A percentile compares a stretch with the other conserved stretches of the same genome.
Evolutionary conservation across 1,140 invertebrate species (phyloP).

Genomic region (Holcopasites calliopsidis): DNA sequence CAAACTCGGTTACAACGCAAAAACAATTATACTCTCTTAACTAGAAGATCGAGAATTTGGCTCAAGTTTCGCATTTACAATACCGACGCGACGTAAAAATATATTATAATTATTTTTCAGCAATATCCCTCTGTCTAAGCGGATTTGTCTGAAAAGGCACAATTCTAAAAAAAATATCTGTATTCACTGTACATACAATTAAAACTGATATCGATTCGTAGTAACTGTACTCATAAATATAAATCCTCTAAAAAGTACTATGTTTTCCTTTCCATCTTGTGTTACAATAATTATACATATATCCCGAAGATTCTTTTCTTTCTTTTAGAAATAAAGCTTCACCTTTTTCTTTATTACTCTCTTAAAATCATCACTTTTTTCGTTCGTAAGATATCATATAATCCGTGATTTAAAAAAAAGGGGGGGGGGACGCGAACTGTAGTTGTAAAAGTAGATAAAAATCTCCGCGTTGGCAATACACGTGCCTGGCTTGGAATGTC

Average conservation of each 20-base stretch:
- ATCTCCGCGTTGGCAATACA: slow-evolving; percentile 51
- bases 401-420: slow-evolving; percentile 50
- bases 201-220: slow-evolving; percentile 74
- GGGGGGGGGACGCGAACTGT: slow-evolving; percentile 55
- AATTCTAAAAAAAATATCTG: slow-evolving; percentile 77
- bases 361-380: slow-evolving; percentile 40
- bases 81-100: slow-evolving; percentile 74
- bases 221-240: slow-evolving; percentile 73
- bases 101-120: slow-evolving; percentile 73
- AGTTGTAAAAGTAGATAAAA: slow-evolving; percentile 63
- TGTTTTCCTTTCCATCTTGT: slow-evolving; percentile 62
- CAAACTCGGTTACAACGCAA: slow-evolving; percentile 66
- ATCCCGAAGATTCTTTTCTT: slow-evolving; percentile 48
- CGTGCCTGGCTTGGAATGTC: slow-evolving; percentile 69
- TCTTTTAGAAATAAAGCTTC: slow-evolving; percentile 62
- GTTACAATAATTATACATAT: slow-evolving; percentile 57
- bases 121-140: slow-evolving; percentile 70
- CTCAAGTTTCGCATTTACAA: slow-evolving; percentile 67
- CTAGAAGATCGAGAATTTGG: slow-evolving; percentile 73
- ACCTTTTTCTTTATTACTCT: slow-evolving; percentile 23
- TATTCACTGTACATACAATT: slow-evolving; percentile 76
- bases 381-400: slow-evolving; percentile 61
- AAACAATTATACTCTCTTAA: slow-evolving; percentile 71
- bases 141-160: slow-evolving; percentile 77
- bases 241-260: slow-evolving; percentile 71